These are phyloP conservation scores for Heptranchias perlo DNA, from an alignment of 2,113 vertebrate species.

Conservation along the genomic window DNA sequence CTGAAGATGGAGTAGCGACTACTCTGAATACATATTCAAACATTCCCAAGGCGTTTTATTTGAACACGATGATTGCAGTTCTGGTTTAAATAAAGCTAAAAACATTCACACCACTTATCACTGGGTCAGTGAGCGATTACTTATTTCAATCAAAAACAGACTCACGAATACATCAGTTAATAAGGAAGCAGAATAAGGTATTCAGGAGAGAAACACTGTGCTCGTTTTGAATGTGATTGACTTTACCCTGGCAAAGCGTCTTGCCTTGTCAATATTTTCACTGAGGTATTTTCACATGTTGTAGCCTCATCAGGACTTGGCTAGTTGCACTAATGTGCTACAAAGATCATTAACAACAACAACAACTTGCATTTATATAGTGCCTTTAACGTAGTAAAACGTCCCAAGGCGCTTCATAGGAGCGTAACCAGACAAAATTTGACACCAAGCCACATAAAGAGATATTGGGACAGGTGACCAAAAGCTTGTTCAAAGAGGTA, in stretches of 20 bases:
- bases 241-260: not conserved
- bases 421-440: not conserved
- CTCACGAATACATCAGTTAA: not conserved
- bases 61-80: not conserved
- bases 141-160: not conserved
- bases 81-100: not conserved
- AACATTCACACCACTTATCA: not conserved
- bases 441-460: not conserved
- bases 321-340: not conserved
- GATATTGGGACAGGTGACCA: not conserved
- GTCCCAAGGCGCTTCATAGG: no score
- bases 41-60: not conserved
- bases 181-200: not conserved
- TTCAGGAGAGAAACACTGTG: not conserved
- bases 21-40: constrained; percentile 2
- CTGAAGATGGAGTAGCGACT: not conserved
- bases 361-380: no score
- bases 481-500: not conserved
- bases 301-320: not conserved
- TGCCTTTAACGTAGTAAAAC: not conserved
- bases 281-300: not conserved
- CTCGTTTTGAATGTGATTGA: not conserved
- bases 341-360: not conserved
- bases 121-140: no score
- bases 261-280: not conserved